phyloP scores from a whole-genome alignment of 2,113 vertebrate species.

The Cephalopterus ornatus region DNA sequence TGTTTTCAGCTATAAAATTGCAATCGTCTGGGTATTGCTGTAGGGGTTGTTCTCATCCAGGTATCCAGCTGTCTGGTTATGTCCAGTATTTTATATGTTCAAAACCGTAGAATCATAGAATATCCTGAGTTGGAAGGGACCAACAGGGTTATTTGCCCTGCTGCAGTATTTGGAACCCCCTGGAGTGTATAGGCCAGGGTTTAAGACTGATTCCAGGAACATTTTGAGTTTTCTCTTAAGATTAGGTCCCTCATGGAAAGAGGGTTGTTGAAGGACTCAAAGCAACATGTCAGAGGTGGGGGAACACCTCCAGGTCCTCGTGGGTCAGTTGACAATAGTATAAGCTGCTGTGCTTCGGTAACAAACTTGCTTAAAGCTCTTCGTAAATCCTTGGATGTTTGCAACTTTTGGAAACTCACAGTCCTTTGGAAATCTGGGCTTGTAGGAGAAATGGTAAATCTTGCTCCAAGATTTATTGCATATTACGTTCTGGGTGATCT shows the following conservation, averaged over 20 bases:
- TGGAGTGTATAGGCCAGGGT: neutral
- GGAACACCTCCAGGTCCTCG: neutral
- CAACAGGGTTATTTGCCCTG: fast-evolving
- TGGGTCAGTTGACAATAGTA: neutral
- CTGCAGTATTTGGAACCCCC: neutral
- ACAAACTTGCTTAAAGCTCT: neutral
- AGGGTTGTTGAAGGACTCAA: neutral
- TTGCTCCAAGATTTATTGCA: neutral
- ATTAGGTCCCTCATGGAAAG: neutral
- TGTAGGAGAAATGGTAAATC: neutral
- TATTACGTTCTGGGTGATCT: neutral
- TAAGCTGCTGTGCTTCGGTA: neutral
- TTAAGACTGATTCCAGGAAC: neutral
- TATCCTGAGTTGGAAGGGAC: neutral
- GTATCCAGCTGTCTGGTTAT: neutral
- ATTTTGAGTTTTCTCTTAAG: neutral
- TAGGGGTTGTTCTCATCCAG: neutral
- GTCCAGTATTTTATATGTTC: neutral
- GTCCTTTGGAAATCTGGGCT: neutral
- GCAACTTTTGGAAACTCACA: neutral
- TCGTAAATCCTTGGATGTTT: neutral
- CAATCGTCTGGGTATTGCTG: neutral
- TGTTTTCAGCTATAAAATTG: neutral
- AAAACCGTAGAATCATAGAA: neutral
- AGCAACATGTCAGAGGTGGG: neutral